Percentiles rank a stretch among this genome's conserved stretches.
Conservation (phyloP, 2,888 invertebrate genomes). For the Pinctada fucata region DNA sequence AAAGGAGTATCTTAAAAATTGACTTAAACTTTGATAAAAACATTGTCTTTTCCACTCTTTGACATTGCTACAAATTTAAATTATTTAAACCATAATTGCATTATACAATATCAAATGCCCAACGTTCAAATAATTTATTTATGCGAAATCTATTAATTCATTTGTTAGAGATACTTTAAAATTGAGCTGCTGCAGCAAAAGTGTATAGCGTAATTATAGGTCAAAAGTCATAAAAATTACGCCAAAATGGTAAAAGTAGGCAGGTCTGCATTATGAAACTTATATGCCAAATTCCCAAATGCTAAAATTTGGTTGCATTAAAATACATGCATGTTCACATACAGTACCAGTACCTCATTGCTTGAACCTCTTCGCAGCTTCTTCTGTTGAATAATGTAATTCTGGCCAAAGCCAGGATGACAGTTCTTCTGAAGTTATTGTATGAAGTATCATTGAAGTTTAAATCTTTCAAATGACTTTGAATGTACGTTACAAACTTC, state of each 20-base stretch:
- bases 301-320: background rate
- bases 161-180: no score
- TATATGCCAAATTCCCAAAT: background rate
- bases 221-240: no score
- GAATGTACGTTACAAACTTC: no score
- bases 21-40: no score
- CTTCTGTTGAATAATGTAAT: constrained; percentile 45
- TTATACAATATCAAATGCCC: no score
- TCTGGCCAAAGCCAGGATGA: constrained; percentile 37
- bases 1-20: no score
- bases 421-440: constrained; percentile 34
- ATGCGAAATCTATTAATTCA: no score
- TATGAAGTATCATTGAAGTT: constrained; percentile 36
- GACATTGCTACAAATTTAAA: no score
- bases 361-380: constrained; percentile 48
- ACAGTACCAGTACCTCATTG: constrained; percentile 37
- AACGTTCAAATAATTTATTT: no score
- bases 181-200: background rate
- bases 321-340: background rate
- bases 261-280: background rate
- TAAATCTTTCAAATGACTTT: background rate
- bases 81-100: no score
- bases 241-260: background rate
- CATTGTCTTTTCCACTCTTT: no score
- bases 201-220: no score